Percentiles rank a stretch among this genome's conserved stretches.
Conservation (phyloP, 2,888 invertebrate species). For the Eristalis pertinax region DNA sequence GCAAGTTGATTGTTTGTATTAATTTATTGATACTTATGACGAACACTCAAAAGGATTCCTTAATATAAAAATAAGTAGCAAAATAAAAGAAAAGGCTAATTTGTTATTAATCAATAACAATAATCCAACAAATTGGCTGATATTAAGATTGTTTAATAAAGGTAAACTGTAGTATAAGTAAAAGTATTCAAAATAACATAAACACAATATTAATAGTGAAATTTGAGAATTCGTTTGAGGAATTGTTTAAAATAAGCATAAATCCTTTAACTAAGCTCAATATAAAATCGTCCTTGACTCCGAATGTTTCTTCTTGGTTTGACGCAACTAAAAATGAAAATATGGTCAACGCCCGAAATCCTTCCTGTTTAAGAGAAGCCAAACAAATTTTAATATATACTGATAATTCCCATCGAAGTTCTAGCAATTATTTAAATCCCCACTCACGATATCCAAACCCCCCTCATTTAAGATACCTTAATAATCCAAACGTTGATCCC, state of each 20-base stretch:
- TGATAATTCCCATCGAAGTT: too few species aligned
- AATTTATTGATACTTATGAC: background rate
- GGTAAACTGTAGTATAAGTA: background rate
- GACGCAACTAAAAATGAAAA: too few species aligned
- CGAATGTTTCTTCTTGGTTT: too few species aligned
- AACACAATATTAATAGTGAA: conserved; percentile 6
- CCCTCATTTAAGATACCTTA: too few species aligned
- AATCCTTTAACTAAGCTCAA: too few species aligned
- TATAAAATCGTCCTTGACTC: too few species aligned
- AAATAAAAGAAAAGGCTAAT: conserved; percentile 19
- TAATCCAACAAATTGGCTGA: conserved; percentile 14
- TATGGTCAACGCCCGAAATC: too few species aligned
- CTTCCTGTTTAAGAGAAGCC: too few species aligned
- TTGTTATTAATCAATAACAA: conserved; percentile 2
- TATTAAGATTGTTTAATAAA: background rate
- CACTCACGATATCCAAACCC: too few species aligned
- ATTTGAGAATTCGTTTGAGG: conserved; percentile 14
- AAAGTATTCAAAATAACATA: background rate
- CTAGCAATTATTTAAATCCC: too few species aligned
- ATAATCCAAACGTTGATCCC: too few species aligned
- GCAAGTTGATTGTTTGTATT: conserved; percentile 16
- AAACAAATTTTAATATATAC: too few species aligned
- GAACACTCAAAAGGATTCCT: conserved; percentile 3
- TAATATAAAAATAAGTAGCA: conserved; percentile 19
- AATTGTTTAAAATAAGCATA: background rate